Evolutionary conservation across 2,113 vertebrate genomes (phyloP).

Genomic region (Poicephalus gulielmi): DNA sequence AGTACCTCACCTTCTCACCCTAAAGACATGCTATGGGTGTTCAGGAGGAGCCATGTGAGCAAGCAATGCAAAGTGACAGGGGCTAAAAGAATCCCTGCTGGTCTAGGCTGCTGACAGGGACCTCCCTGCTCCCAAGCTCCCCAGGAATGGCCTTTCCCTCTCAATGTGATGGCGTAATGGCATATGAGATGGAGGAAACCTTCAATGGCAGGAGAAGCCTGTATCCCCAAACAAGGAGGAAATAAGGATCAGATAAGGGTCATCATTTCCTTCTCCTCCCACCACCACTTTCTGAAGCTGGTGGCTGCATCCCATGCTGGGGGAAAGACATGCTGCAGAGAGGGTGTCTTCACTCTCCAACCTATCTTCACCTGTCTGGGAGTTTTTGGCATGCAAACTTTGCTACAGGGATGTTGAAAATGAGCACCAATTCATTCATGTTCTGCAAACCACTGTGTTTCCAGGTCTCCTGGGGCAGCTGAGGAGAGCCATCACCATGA

Average conservation of each 20-base stretch:
- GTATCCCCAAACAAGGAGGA: background rate
- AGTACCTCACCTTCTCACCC: rapidly evolving
- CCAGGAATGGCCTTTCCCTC: background rate
- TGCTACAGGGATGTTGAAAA: background rate
- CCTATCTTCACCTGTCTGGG: rapidly evolving
- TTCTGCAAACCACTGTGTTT: slow-evolving; percentile 66
- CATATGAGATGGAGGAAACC: background rate
- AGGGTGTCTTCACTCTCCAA: background rate
- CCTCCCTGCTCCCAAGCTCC: background rate
- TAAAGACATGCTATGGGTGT: background rate
- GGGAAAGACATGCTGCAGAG: rapidly evolving
- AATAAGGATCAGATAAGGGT: background rate
- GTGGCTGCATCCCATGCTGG: rapidly evolving
- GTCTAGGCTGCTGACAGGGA: background rate
- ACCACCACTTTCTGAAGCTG: background rate
- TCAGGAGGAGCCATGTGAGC: background rate
- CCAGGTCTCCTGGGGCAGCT: slow-evolving; percentile 71
- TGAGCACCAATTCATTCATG: background rate
- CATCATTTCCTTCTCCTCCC: background rate
- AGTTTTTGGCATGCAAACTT: background rate
- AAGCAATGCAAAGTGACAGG: background rate
- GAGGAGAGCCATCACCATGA: slow-evolving; percentile 29
- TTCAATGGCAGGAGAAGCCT: background rate
- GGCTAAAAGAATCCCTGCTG: background rate
- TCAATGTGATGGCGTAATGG: background rate